Evolutionary conservation across 1,140 invertebrate species (phyloP).

Genomic region (Aphaenogaster floridana): DNA sequence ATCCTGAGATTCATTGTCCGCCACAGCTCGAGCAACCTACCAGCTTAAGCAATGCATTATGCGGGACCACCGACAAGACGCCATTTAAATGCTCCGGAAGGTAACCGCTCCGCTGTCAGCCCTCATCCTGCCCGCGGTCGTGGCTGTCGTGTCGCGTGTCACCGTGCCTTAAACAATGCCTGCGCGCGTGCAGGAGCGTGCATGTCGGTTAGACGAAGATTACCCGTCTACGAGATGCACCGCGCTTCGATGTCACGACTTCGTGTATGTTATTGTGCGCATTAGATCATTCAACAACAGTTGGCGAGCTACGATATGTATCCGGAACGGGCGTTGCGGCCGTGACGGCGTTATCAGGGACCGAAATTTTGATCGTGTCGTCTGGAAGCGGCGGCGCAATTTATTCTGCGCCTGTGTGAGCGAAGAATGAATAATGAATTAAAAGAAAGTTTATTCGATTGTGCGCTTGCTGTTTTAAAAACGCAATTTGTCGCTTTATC

Average conservation of each 20-base stretch:
- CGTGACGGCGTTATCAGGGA: neutral
- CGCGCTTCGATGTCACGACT: constrained; percentile 35
- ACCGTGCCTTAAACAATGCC: constrained; percentile 71
- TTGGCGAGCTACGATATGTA: neutral
- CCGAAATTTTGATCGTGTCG: neutral
- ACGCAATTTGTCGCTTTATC: constrained; percentile 23
- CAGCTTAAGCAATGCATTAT: constrained; percentile 74
- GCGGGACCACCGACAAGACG: constrained; percentile 68
- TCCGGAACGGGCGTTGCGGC: neutral
- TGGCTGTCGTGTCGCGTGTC: constrained; percentile 71
- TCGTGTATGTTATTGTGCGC: neutral
- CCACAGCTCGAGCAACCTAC: constrained; percentile 69
- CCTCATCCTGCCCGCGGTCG: constrained; percentile 70
- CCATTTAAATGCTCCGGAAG: constrained; percentile 75
- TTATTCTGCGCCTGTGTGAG: neutral
- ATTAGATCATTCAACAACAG: constrained; percentile 2
- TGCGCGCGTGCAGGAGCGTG: constrained; percentile 35
- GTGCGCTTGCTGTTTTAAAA: neutral
- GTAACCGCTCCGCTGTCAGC: constrained; percentile 71
- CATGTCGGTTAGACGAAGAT: constrained; percentile 55
- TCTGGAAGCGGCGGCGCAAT: neutral
- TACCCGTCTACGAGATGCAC: constrained; percentile 19
- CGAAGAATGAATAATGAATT: neutral
- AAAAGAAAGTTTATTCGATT: neutral
- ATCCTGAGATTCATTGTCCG: constrained; percentile 76